Evolutionary conservation across 2,888 invertebrate species (phyloP).

Genomic region (Hypolimnas misippus): DNA sequence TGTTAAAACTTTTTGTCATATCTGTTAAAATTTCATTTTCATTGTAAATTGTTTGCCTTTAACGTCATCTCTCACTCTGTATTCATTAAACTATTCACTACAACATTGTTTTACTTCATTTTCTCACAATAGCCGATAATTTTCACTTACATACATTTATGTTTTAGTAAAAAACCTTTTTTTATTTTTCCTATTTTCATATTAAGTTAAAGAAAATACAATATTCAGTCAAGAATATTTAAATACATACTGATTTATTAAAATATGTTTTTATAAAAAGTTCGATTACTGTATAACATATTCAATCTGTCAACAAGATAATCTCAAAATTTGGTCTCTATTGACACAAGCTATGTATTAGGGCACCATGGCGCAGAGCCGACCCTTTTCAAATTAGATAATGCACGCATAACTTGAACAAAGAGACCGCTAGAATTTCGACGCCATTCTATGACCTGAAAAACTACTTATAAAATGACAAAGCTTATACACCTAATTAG

Average conservation of each 20-base stretch:
- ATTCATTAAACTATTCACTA: conserved; percentile 43
- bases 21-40: conserved; percentile 12
- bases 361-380: conserved; percentile 33
- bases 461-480: not conserved
- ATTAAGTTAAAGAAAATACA: not conserved
- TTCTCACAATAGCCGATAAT: conserved; percentile 20
- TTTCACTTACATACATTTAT: not conserved
- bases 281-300: not conserved
- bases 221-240: not conserved
- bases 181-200: conserved; percentile 2
- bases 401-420: conserved; percentile 19
- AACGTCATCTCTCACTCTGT: conserved; percentile 22
- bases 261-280: not conserved
- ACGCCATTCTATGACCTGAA: not conserved
- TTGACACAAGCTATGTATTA: conserved; percentile 29
- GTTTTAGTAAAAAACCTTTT: not conserved
- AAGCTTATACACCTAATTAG: not conserved
- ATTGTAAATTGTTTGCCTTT: conserved; percentile 31
- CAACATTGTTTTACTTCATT: conserved; percentile 41
- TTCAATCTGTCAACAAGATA: conserved; percentile 5
- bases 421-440: conserved; percentile 17
- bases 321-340: conserved; percentile 17
- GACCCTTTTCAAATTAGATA: conserved; percentile 31
- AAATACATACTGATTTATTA: not conserved
- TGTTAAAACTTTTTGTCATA: conserved; percentile 19